Evolutionary conservation across 2,113 vertebrate genomes (phyloP), one percentile per base, ranked within the genome.

Genomic region (Carassius auratus): DNA sequence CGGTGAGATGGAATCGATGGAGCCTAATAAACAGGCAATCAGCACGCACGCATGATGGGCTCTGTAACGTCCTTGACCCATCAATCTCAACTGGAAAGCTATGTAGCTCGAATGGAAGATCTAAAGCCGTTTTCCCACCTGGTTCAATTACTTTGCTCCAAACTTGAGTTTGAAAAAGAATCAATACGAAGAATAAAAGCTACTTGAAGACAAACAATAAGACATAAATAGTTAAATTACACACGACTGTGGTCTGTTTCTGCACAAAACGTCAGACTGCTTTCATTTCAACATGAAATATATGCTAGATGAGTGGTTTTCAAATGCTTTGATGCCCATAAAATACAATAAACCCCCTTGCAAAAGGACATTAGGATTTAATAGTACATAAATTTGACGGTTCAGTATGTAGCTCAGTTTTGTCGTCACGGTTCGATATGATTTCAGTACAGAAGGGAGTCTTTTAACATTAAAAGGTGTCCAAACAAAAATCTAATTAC

Each of bases 21-120:
- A 8, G 66, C 55, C 64, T 78, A 86, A 82, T 84, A 84, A 86
- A 79, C 82, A 84, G 81, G 68, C 78, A 84, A 84, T 81, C 74
- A 82, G 83, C 23, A 82, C 62, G 26, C 23, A 30, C 7, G 42
- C 79, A 81, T 33, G 62, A 66, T 52, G 15, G 38, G 45, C 45
- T 68, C 62, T 21, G 14, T 69, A 26, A 69, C 3, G 23, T 69
- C 48, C 45, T 21, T 68, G 79, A 50, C 79, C 42, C 79, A 68
- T 81, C 62, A 66, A 68, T 69, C 48, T 50, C 45, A 50, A 33
- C 42, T 50, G 62, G 23, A 33, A 66, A 62, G 9, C 36, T 42
- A 19, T 42, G 36, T 1, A 9, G 77, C 19, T 45, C 6, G 1
- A 9, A 6, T 23, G 1, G 15, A 48, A 48, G 30, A 6, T 33